These are phyloP conservation scores for Mantis religiosa DNA, from an alignment of 2,888 invertebrate genomes.

Conservation along the genomic window DNA sequence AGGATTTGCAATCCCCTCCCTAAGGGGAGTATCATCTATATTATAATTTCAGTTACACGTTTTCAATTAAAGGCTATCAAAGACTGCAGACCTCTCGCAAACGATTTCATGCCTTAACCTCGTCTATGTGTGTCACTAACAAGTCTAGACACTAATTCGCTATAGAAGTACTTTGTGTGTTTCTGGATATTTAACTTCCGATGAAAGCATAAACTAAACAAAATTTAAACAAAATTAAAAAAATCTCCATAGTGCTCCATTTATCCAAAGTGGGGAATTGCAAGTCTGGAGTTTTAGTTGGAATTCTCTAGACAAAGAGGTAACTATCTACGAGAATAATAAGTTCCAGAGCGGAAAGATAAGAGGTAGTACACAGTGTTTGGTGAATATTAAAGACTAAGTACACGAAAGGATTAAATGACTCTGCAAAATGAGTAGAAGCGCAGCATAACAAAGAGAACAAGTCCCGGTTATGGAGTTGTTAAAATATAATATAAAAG, in stretches of 20 bases:
- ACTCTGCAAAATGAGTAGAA: background rate
- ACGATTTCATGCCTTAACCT: too few species aligned
- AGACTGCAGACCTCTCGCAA: too few species aligned
- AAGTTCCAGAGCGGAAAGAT: background rate
- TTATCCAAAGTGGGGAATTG: background rate
- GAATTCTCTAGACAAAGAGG: background rate
- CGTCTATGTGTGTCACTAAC: too few species aligned
- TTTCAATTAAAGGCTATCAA: too few species aligned
- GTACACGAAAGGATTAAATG: background rate
- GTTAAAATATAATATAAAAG: background rate
- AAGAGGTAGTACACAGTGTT: background rate
- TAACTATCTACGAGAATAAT: background rate
- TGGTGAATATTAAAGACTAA: background rate
- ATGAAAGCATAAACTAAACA: too few species aligned
- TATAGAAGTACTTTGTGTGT: too few species aligned
- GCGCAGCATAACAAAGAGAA: background rate
- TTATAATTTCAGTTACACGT: too few species aligned
- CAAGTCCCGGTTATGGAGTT: background rate
- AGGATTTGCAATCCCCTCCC: too few species aligned
- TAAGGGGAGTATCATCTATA: too few species aligned
- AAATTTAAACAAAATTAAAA: background rate
- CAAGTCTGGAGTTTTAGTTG: background rate
- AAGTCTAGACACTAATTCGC: too few species aligned
- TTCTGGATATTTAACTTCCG: too few species aligned
- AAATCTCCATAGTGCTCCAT: background rate